Base-by-base conservation (phyloP, 2,888 invertebrate species). In the Drosophila helvetica region DNA sequence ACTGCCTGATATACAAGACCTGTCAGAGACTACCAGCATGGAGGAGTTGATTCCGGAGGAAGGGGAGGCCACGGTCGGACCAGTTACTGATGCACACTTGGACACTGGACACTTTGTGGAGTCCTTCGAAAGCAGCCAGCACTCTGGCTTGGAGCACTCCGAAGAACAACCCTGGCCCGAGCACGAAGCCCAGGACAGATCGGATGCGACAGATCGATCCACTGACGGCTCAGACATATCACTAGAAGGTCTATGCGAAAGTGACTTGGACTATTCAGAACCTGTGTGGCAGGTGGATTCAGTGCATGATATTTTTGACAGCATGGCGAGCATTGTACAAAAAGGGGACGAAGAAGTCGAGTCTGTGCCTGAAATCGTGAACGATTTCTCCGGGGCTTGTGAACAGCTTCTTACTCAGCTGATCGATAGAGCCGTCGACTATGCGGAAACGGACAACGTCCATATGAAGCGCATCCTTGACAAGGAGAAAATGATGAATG, bases 401-500 rank as follows among this genome's bases (percentile, higher is more conserved):
- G 15, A 48, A 1, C 1, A 1, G 2, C 66, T 78, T 3, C 15
- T 83, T 0, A 18, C 42, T 0, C 30, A 51, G 0, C 0, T 78
- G 0, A 50, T 80, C 7, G 6, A 27, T 1, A 43, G 19, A 0
- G 57, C n/a, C 1, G 72, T 78, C 0, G 0, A 5, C 0, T 1
- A 19, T 0, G 60, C 45, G 0, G 72, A 77, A 5, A 4, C 18
- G 1, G 1, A 38, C 1, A 0, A 7, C 0, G 18, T 5, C 3
- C 51, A 9, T 0, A 18, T 66, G 4, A 0, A 0, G 0, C 53
- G 15, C 0, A 0, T 42, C 0, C 50, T 81, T 0, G 79, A 85
- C 15, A 74, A 59, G 12, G 1, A 33, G 0, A 85, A 79, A 17
- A 4, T 80, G 18, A 4, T 59, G 0, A 8, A 17, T 0, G 2